Evolutionary conservation across 2,113 vertebrate species (phyloP).

Genomic region (Myrmophylax atrothorax): DNA sequence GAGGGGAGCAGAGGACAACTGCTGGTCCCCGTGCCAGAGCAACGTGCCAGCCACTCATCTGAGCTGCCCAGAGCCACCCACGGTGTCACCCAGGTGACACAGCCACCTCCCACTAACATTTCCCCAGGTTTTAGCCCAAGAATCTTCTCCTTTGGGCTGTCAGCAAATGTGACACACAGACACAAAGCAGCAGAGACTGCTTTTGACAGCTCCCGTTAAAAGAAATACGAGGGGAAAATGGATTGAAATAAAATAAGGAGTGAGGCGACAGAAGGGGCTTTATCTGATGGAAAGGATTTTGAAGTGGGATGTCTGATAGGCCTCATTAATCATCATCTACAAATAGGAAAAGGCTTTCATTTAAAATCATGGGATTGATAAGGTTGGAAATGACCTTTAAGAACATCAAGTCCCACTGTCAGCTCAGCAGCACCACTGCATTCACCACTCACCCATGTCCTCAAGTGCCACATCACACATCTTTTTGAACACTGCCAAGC

Average conservation of each 20-base stretch:
- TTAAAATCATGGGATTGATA: neutral
- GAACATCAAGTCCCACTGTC: neutral
- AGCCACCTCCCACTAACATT: neutral
- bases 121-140: neutral
- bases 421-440: neutral
- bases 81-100: neutral
- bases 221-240: slow-evolving; percentile 60
- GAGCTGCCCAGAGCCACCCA: neutral
- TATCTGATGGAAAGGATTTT: slow-evolving; percentile 24
- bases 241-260: slow-evolving; percentile 54
- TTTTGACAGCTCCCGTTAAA: slow-evolving; percentile 59
- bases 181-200: neutral
- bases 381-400: neutral
- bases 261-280: slow-evolving; percentile 41
- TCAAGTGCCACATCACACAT: neutral
- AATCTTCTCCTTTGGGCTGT: slow-evolving; percentile 17
- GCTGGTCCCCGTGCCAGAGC: accelerated
- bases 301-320: neutral
- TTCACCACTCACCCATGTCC: neutral
- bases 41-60: accelerated
- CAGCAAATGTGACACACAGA: neutral
- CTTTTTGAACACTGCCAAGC: neutral
- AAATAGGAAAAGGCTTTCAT: neutral
- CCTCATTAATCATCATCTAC: slow-evolving; percentile 3
- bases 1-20: neutral